phyloP scores from a whole-genome alignment of 2,888 invertebrate genomes.

The Falcaria lacertinaria region DNA sequence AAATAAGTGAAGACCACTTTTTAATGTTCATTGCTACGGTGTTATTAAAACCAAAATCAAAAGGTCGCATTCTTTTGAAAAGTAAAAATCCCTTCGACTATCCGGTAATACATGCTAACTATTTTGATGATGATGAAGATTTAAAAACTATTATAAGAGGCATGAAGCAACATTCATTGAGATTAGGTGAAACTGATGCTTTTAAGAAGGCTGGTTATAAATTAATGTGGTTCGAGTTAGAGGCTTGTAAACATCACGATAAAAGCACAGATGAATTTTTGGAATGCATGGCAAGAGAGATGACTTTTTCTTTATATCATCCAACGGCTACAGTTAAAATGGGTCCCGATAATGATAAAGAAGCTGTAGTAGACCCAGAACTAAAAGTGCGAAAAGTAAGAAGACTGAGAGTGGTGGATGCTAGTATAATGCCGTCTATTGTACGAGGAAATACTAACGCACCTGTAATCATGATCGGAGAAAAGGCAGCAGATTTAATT shows the following conservation, averaged over 20 bases:
- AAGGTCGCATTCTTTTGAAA: constrained; percentile 82
- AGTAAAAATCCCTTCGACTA: constrained; percentile 83
- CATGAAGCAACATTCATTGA: constrained; percentile 35
- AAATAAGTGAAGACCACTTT: constrained; percentile 39
- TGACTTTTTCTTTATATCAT: constrained; percentile 81
- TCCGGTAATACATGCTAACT: constrained; percentile 83
- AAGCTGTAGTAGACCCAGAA: constrained; percentile 78
- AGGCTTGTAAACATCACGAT: constrained; percentile 40
- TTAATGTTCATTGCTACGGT: constrained; percentile 74
- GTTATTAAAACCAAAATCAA: constrained; percentile 83
- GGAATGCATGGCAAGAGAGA: constrained; percentile 41
- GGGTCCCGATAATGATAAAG: constrained; percentile 69
- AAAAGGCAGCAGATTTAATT: constrained; percentile 82
- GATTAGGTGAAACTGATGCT: constrained; percentile 38
- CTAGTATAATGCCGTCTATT: constrained; percentile 82
- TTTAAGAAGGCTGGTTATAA: constrained; percentile 41
- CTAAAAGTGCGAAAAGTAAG: constrained; percentile 74
- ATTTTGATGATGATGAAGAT: constrained; percentile 79
- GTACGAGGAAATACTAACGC: constrained; percentile 82
- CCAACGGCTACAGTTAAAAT: constrained; percentile 83
- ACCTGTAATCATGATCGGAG: constrained; percentile 82
- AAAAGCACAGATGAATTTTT: constrained; percentile 38
- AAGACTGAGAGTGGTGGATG: constrained; percentile 81
- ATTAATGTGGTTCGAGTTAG: constrained; percentile 45
- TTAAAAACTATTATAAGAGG: constrained; percentile 42